Conservation (phyloP, 2,113 vertebrate genomes). For the Campylorhamphus procurvoides region DNA sequence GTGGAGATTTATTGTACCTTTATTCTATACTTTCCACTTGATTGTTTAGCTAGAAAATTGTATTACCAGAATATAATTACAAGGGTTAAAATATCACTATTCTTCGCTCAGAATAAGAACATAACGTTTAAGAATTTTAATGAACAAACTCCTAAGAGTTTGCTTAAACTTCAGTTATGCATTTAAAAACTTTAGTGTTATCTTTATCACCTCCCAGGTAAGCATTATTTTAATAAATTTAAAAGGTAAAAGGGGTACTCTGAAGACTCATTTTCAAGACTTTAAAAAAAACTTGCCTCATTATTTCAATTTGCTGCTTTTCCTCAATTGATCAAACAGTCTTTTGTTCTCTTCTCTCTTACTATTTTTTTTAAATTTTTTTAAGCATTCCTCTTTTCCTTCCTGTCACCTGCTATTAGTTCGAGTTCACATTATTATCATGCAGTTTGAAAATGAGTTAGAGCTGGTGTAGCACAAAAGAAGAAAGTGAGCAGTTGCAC, state of each 20-base stretch:
- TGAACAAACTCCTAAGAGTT: not conserved
- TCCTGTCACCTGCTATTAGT: not conserved
- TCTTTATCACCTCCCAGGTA: slow-evolving; percentile 2
- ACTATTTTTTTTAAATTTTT: not conserved
- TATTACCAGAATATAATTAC: not conserved
- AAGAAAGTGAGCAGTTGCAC: not conserved
- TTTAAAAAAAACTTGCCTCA: not conserved
- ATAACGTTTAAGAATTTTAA: not conserved
- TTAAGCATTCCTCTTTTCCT: not conserved
- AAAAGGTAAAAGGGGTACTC: not conserved
- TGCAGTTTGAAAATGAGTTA: not conserved
- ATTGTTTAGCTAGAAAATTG: not conserved
- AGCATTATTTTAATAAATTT: not conserved
- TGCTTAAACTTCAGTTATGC: not conserved
- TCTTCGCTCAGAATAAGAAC: slow-evolving; percentile 2
- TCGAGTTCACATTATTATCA: not conserved
- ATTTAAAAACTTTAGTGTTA: not conserved
- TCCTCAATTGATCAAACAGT: not conserved
- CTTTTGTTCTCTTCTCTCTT: not conserved
- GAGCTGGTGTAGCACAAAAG: not conserved
- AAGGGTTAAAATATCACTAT: not conserved
- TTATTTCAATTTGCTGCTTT: not conserved
- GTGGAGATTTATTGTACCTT: not conserved
- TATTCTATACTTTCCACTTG: not conserved
- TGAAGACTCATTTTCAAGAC: not conserved